phyloP scores from a whole-genome alignment of 2,888 invertebrate species.

The Amorpha juglandis region DNA sequence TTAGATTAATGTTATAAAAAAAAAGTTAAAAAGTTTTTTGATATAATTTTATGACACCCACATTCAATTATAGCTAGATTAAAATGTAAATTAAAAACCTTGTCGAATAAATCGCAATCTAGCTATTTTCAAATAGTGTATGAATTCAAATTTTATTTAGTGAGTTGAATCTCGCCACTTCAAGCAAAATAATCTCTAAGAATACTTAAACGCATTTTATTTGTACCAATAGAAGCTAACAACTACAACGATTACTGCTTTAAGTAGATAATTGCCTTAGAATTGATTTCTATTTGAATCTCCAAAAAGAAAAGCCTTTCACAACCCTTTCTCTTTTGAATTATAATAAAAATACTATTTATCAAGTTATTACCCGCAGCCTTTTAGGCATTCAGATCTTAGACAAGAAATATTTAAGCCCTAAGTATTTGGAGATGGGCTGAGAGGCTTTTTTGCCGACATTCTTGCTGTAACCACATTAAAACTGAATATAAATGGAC shows the following conservation, averaged over 20 bases:
- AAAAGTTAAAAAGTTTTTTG: too few relatives aligned
- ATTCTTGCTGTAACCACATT: conserved; percentile 41
- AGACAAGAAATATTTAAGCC: conserved; percentile 22
- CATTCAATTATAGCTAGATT: too few relatives aligned
- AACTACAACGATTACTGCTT: not conserved
- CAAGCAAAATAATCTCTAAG: not conserved
- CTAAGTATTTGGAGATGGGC: not conserved
- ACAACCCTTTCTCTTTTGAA: conserved; percentile 29
- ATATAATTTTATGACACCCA: too few relatives aligned
- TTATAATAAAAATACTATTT: conserved; percentile 26
- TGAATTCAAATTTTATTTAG: too few relatives aligned
- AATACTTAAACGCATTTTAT: not conserved
- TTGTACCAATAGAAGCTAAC: not conserved
- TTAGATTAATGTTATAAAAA: too few relatives aligned
- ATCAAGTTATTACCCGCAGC: conserved; percentile 26
- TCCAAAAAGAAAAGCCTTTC: not conserved
- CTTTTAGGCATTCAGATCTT: conserved; percentile 13
- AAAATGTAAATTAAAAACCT: too few relatives aligned
- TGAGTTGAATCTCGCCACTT: not conserved
- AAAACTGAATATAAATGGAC: conserved; percentile 46
- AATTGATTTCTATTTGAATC: not conserved
- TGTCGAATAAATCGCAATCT: too few relatives aligned
- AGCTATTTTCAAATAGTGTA: too few relatives aligned
- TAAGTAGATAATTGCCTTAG: conserved; percentile 10
- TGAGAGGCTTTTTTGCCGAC: not conserved